phyloP scores from a whole-genome alignment of 2,888 invertebrate species.

The Carterocephalus palaemon region DNA sequence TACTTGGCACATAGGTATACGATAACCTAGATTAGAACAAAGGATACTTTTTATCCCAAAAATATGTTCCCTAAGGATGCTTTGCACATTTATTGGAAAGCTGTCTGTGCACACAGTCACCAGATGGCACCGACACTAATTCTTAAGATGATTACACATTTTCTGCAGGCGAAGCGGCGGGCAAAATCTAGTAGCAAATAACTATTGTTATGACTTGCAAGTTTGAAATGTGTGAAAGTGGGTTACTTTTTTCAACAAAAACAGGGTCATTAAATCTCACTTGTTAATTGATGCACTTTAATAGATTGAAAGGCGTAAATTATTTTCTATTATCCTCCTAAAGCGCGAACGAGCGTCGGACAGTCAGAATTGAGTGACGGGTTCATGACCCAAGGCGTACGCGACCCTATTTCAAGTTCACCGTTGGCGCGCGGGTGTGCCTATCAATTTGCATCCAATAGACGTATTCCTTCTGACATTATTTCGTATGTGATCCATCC shows the following conservation, averaged over 20 bases:
- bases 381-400: conserved; percentile 55
- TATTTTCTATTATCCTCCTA: conserved; percentile 29
- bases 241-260: conserved; percentile 2
- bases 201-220: too few species aligned
- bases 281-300: conserved; percentile 14
- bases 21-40: too few species aligned
- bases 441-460: conserved; percentile 55
- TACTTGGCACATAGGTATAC: too few species aligned
- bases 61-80: too few species aligned
- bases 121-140: too few species aligned
- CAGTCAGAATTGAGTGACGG: conserved; percentile 38
- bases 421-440: conserved; percentile 44
- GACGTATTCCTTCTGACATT: conserved; percentile 28
- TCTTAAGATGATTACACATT: too few species aligned
- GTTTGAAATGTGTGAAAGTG: too few species aligned
- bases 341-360: conserved; percentile 37
- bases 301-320: conserved; percentile 21
- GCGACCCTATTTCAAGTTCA: conserved; percentile 58
- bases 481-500: conserved; percentile 26
- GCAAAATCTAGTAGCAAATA: too few species aligned
- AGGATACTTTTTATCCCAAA: too few species aligned
- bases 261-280: background rate
- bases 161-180: too few species aligned
- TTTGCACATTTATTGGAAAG: too few species aligned
- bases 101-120: too few species aligned